Base-by-base conservation (phyloP, 2,113 vertebrate species). In the Cricetomys ansorgei region DNA sequence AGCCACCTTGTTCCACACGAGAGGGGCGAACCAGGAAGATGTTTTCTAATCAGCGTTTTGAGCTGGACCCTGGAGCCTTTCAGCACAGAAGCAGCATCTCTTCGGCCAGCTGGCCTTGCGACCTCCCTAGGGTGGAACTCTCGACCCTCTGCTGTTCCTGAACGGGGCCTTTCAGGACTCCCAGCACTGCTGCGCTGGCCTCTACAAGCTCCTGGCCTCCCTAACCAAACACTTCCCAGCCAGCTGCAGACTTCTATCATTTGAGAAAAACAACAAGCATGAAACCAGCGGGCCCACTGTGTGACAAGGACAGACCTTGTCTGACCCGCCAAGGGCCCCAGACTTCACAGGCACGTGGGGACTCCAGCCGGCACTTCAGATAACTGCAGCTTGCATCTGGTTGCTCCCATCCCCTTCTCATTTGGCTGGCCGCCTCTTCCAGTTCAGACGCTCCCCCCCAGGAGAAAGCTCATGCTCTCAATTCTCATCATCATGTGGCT, bases 1-100 rank as follows among this genome's bases (percentile, higher is more conserved):
- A 19, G 31, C 31, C 50, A 76, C 34, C 84, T 62, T 79, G 25
- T 40, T 59, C 65, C 16, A 19, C 2, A 19, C 6, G 70, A 81
- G 29, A 4, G 4, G 27, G 37, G 13, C 15, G 12, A 55, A 62
- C n/a, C 64, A 45, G 59, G 57, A n/a, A 29, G 23, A 91, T 43
- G 40, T 37, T 93, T 91, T 81, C 94, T 92, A 75, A 73, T 84
- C 45, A 45, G 15, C 11, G 55, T 53, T 94, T 89, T 75, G 91
- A 87, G 88, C 50, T 62, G n/a, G 48, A 65, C 83, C 62, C 57
- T 73, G 83, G 85, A 70, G 11, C 40, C 59, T 81, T 94, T 70
- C 45, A 90, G 76, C 69, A 23, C 43, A 81, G 75, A 97, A 75
- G 7, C 48, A 93, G 65, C 15, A 57, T 95, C 48, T 76, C 53